Conservation (phyloP, 2,888 invertebrate species). For the Polyommatus iphigenia region DNA sequence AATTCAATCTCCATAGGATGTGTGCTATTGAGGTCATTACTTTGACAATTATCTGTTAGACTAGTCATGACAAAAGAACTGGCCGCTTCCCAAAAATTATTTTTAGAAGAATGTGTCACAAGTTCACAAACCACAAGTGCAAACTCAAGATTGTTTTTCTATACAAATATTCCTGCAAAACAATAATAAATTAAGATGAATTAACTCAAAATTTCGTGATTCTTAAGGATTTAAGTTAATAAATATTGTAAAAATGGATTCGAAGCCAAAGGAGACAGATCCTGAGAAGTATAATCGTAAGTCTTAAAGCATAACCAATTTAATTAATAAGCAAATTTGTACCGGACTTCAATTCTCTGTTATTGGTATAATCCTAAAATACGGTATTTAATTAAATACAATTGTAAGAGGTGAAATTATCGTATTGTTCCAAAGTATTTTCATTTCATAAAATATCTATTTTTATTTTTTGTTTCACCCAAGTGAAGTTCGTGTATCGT, state of each 20-base stretch:
- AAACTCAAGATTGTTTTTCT: conserved; percentile 56
- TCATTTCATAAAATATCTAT: neutral
- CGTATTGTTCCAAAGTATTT: neutral
- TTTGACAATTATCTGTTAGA: conserved; percentile 68
- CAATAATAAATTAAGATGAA: conserved; percentile 48
- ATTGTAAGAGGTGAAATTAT: neutral
- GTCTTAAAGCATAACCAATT: conserved; percentile 38
- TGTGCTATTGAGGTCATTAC: conserved; percentile 66
- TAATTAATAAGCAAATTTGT: neutral
- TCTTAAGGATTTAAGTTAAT: conserved; percentile 32
- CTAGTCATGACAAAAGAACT: conserved; percentile 67
- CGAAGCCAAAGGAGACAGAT: conserved; percentile 39
- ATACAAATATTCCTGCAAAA: conserved; percentile 49
- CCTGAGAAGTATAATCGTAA: conserved; percentile 53
- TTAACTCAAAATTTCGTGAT: conserved; percentile 46
- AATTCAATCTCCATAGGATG: conserved; percentile 64
- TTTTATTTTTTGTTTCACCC: neutral
- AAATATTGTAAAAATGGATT: conserved; percentile 41
- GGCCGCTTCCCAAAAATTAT: conserved; percentile 67
- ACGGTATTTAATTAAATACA: neutral
- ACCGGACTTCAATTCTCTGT: neutral
- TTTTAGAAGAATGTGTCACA: conserved; percentile 59
- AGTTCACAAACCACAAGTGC: conserved; percentile 36
- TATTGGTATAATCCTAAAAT: no score
- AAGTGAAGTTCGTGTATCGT: neutral